Evolutionary conservation across 2,797 vertebrate genomes (phyloP).

Genomic region (Alca torda): DNA sequence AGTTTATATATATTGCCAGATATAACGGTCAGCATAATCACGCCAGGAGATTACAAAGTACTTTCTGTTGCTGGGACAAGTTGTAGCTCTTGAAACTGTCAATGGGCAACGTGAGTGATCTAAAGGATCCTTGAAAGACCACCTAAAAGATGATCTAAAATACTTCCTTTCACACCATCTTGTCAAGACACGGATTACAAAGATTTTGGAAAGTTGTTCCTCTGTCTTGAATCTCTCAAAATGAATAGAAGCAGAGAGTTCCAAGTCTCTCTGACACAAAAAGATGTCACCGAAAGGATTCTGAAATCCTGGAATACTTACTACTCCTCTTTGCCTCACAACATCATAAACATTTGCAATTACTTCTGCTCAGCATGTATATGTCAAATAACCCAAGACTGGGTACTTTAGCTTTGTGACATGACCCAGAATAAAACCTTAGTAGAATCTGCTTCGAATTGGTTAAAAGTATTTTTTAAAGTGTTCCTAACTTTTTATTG

Average conservation of each 20-base stretch:
- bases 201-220: accelerated
- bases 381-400: neutral
- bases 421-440: neutral
- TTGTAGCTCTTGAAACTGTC: neutral
- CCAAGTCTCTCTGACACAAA: neutral
- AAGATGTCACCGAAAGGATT: neutral
- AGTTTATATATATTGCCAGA: neutral
- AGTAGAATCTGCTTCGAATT: neutral
- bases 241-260: neutral
- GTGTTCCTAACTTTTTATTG: neutral
- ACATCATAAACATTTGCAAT: neutral
- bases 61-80: neutral
- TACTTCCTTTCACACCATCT: neutral
- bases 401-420: neutral
- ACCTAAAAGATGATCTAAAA: neutral
- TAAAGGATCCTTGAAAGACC: neutral
- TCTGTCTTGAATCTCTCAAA: neutral
- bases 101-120: neutral
- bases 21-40: neutral
- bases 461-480: neutral
- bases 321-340: neutral
- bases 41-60: neutral
- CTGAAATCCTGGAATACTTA: neutral
- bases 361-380: neutral
- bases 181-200: neutral